phyloP scores from a whole-genome alignment of 1,140 invertebrate genomes.

The Brachionus asplanchnoidis region DNA sequence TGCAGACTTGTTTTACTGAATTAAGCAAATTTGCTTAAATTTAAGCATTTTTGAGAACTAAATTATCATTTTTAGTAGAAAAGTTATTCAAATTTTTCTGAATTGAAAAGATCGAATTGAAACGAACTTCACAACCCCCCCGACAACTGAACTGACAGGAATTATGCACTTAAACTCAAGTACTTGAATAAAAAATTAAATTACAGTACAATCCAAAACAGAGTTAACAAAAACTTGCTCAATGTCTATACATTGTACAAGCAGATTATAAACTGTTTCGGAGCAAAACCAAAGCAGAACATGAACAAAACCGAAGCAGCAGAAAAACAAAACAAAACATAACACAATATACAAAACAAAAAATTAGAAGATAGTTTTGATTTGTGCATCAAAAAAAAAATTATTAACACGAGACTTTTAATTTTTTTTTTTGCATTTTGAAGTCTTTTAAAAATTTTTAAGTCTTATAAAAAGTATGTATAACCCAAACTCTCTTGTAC shows the following conservation, averaged over 20 bases:
- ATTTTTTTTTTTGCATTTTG: not conserved
- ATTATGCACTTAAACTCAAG: no score
- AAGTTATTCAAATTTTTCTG: no score
- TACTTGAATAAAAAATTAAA: no score
- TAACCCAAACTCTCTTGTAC: not conserved
- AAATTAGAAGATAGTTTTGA: not conserved
- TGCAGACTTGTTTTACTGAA: no score
- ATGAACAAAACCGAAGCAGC: no score
- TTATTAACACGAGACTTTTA: not conserved
- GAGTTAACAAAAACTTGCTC: not conserved
- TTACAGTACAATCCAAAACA: not conserved
- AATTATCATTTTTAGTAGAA: no score
- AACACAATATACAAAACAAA: not conserved
- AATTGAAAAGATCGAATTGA: no score
- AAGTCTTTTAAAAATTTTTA: not conserved
- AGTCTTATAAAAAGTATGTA: not conserved
- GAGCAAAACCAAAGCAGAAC: no score
- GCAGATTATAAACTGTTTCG: not conserved
- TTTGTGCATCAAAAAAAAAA: not conserved
- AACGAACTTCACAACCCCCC: no score
- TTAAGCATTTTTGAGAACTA: no score
- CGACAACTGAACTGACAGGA: no score
- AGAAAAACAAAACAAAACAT: not conserved
- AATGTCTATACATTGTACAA: not conserved
- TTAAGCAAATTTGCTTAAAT: no score